Base-by-base conservation (phyloP, 2,888 invertebrate species). In the Caenorhabditis afra region DNA sequence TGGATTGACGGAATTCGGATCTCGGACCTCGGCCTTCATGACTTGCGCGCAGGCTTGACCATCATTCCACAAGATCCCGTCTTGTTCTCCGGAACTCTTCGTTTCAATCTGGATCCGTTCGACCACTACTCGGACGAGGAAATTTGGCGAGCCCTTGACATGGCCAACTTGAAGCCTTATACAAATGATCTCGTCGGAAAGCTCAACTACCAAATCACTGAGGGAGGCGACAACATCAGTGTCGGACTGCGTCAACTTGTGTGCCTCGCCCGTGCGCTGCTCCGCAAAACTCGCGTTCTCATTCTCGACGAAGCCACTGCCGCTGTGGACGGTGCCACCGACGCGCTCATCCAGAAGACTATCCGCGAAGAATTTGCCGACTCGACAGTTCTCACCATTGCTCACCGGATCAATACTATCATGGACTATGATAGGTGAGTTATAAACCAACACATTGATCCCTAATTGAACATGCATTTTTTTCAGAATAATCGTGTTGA, bases 31-130 rank as follows among this genome's bases (percentile, higher is more conserved):
- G 29, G 29, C 7, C 29, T 29, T 29, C 29, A 29, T 29, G 29
- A 29, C 29, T 29, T 29, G 29, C 29, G 29, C 29, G 29, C 29
- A 3, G 29, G 29, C 7, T 29, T 29, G 29, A 29, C 29, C 29
- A 29, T 29, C 7, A 29, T 29, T 7, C 29, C 29, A 7, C 29
- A 29, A 29, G 29, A 29, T 29, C 29, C 29, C 29, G 29, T 29
- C 29, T 7, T 29, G 29, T 29, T 29, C 7, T 29, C 29, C 4
- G 29, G 29, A 3, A 29, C 29, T 29, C 29, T 29, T 29, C 29
- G 29, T 7, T 93, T 95, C 92, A 98, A 97, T 92, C 93, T 97
- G 81, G 97, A 97, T 92, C 97, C 97, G 4, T 95, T 96, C 91
- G 93, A 93, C 85, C 91, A 91, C 1, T 93, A 94, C 91, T 91